Evolutionary conservation across 2,888 invertebrate species (phyloP).

Genomic region (Hyposoter dolosus): DNA sequence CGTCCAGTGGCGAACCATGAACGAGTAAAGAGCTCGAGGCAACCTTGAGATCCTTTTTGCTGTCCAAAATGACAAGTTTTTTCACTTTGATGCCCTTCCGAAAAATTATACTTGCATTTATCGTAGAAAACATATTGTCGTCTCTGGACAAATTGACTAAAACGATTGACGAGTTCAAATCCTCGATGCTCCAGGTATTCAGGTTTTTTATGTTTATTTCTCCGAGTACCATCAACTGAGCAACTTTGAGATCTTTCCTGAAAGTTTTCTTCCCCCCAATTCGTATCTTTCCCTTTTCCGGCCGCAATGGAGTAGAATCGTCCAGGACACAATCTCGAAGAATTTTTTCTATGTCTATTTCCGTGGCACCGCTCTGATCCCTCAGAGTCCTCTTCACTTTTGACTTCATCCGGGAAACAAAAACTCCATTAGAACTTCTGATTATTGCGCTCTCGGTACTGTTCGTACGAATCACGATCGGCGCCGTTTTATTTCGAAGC

Average conservation of each 20-base stretch:
- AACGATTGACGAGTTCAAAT: constrained; percentile 75
- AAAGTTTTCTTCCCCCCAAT: constrained; percentile 76
- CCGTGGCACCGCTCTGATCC: background rate
- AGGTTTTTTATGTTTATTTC: constrained; percentile 72
- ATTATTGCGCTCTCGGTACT: constrained; percentile 22
- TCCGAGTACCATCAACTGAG: constrained; percentile 69
- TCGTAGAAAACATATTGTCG: constrained; percentile 24
- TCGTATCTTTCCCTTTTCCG: constrained; percentile 6
- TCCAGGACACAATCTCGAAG: constrained; percentile 51
- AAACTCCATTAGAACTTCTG: constrained; percentile 25
- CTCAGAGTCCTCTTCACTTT: background rate
- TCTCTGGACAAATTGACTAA: constrained; percentile 69
- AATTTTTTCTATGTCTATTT: constrained; percentile 30
- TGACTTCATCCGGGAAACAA: constrained; percentile 27
- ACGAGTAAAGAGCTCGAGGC: constrained; percentile 28
- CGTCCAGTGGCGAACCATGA: constrained; percentile 70
- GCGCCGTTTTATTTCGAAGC: constrained; percentile 3
- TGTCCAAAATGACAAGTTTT: constrained; percentile 10
- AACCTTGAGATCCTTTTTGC: background rate
- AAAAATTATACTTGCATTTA: constrained; percentile 33
- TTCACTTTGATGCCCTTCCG: constrained; percentile 17
- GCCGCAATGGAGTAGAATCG: background rate
- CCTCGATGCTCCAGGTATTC: constrained; percentile 72
- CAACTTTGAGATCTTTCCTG: constrained; percentile 64
- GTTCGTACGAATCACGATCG: constrained; percentile 11